A percentile compares a stretch with the other conserved stretches of the same genome.
Evolutionary conservation across 2,113 vertebrate species (phyloP).

Genomic region (Trogon melanurus): DNA sequence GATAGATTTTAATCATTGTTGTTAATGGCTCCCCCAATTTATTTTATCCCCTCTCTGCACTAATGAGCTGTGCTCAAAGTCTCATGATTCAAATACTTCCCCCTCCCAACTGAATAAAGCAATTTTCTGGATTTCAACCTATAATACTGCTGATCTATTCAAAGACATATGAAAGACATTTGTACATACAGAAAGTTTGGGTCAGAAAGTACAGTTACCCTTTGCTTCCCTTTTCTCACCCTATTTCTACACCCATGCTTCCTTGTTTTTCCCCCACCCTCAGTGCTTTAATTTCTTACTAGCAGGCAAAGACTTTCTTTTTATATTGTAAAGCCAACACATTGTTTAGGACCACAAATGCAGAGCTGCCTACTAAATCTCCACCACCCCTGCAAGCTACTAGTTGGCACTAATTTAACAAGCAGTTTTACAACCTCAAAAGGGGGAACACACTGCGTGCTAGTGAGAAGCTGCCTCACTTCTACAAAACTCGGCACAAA

Average conservation of each 20-base stretch:
- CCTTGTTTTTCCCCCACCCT: background rate
- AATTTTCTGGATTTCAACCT: background rate
- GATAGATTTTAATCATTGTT: constrained; percentile 63
- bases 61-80: constrained; percentile 41
- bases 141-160: background rate
- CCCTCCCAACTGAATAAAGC: background rate
- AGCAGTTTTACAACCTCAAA: constrained; percentile 4
- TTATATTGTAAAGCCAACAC: background rate
- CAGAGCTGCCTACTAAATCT: background rate
- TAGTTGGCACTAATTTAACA: constrained; percentile 43
- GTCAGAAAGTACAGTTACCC: background rate
- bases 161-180: background rate
- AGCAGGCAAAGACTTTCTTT: background rate
- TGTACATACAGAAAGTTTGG: background rate
- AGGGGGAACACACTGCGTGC: background rate
- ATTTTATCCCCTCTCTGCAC: constrained; percentile 28
- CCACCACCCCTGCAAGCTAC: background rate
- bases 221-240: background rate
- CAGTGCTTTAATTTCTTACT: background rate
- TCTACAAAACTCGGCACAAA: background rate
- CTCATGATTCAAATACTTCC: constrained; percentile 32
- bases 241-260: background rate
- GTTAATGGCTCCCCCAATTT: constrained; percentile 44
- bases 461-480: background rate
- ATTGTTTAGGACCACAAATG: background rate